Percentiles rank a stretch among this genome's conserved stretches.
These are phyloP conservation scores for Megaceryle alcyon DNA, from an alignment of 2,797 vertebrate species.

Conservation along the genomic window DNA sequence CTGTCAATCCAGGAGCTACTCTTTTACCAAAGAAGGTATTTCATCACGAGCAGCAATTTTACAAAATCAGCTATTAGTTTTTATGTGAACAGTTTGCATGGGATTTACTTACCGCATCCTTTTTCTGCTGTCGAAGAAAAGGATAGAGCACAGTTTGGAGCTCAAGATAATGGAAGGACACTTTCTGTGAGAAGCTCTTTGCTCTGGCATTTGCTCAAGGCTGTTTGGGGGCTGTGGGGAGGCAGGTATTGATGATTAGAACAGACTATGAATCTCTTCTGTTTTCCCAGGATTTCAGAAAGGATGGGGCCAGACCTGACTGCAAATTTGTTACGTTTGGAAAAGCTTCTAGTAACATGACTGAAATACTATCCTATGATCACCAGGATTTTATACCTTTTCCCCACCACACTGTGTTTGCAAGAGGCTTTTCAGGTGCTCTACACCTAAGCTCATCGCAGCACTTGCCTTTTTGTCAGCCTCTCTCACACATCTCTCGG, in stretches of 20 bases:
- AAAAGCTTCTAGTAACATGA: neutral
- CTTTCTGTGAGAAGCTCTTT: neutral
- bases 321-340: neutral
- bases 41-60: neutral
- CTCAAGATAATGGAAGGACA: neutral
- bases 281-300: neutral
- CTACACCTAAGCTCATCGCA: neutral
- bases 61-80: neutral
- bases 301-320: neutral
- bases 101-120: constrained; percentile 8
- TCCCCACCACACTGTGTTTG: neutral
- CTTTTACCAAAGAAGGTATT: neutral
- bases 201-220: neutral
- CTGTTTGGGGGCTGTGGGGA: neutral
- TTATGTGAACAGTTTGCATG: neutral
- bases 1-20: neutral
- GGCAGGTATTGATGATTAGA: neutral
- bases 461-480: neutral
- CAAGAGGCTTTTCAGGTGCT: neutral
- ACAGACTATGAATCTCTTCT: neutral
- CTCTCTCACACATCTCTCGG: neutral
- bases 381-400: neutral
- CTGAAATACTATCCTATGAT: neutral
- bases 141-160: constrained; percentile 4
- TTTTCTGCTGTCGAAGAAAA: neutral